phyloP scores from a whole-genome alignment of 2,888 invertebrate species.

The Formica aserva region DNA sequence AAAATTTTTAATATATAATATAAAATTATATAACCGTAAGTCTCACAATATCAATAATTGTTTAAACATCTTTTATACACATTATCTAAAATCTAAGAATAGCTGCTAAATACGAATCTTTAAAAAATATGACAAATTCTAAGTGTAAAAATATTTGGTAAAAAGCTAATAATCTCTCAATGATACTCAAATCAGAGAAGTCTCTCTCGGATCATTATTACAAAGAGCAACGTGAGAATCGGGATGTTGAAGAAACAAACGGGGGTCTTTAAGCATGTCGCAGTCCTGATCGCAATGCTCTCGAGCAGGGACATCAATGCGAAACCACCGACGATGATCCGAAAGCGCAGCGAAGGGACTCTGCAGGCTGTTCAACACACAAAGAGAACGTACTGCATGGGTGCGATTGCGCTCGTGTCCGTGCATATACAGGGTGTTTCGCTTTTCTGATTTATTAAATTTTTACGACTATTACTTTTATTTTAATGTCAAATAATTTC shows the following conservation, averaged over 20 bases:
- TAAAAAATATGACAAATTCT: background rate
- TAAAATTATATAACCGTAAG: no score
- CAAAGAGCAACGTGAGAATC: conserved; percentile 44
- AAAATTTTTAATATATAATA: no score
- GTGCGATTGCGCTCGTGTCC: conserved; percentile 9
- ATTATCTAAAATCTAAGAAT: background rate
- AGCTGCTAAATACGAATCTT: background rate
- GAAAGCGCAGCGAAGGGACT: conserved; percentile 41
- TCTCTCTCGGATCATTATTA: conserved; percentile 26
- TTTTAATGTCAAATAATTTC: background rate
- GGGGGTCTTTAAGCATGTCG: conserved; percentile 42
- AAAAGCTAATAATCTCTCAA: conserved; percentile 5
- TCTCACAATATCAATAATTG: background rate
- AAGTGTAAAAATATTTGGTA: background rate
- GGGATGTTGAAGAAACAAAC: conserved; percentile 38
- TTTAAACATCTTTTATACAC: background rate
- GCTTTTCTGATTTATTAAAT: background rate
- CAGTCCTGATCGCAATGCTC: conserved; percentile 25
- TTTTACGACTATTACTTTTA: background rate
- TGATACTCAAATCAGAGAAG: background rate
- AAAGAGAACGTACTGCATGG: conserved; percentile 19
- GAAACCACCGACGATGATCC: conserved; percentile 54
- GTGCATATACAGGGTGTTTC: conserved; percentile 29
- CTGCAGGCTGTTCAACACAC: conserved; percentile 30
- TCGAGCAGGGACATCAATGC: conserved; percentile 45